Evolutionary conservation across 2,113 vertebrate species (phyloP).

Genomic region (Prinia subflava): DNA sequence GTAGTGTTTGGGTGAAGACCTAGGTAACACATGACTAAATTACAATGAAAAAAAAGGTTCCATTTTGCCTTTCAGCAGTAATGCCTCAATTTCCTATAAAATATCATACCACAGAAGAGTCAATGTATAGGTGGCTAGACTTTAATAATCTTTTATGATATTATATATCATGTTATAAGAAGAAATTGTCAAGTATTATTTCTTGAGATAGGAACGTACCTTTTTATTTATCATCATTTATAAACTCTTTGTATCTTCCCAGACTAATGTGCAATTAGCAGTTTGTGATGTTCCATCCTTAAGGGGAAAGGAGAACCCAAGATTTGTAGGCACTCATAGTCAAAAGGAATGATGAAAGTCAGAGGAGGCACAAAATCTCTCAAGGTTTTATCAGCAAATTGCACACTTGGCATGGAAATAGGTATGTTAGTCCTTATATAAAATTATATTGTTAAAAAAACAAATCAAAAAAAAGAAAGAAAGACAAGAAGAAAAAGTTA

Average conservation of each 20-base stretch:
- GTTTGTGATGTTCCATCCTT: fast-evolving
- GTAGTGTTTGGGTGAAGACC: background rate
- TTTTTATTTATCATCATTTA: background rate
- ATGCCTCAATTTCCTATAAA: background rate
- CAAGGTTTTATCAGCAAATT: background rate
- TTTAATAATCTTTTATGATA: background rate
- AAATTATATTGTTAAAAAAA: background rate
- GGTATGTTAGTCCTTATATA: no score
- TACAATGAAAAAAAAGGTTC: background rate
- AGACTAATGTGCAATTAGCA: background rate
- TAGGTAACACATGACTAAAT: background rate
- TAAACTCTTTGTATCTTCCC: background rate
- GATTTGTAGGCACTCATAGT: no score
- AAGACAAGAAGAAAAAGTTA: background rate
- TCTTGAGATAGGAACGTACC: background rate
- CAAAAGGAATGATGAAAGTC: background rate
- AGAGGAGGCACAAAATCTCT: background rate
- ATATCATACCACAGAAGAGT: background rate
- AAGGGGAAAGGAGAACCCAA: background rate
- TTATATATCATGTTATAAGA: background rate
- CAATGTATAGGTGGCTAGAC: background rate
- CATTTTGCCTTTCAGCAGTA: background rate
- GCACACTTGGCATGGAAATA: background rate
- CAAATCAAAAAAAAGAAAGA: background rate
- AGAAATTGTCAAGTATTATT: background rate